These are phyloP conservation scores for Selenia dentaria DNA, from an alignment of 2,888 invertebrate genomes.

Conservation along the genomic window DNA sequence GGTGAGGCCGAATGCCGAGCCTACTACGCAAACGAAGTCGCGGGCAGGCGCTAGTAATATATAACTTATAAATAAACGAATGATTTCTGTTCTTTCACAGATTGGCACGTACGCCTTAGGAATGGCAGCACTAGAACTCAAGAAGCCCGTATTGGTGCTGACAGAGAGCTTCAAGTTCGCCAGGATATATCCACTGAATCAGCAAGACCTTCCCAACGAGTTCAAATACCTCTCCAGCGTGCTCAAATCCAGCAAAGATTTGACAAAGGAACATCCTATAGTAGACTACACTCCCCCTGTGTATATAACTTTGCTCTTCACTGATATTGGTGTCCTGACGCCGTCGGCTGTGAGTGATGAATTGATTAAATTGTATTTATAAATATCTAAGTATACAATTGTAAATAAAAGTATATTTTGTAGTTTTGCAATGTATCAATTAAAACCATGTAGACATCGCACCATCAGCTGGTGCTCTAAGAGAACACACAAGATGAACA, in stretches of 20 bases:
- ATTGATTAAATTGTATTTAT: slow-evolving; percentile 97
- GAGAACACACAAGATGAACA: too few relatives aligned
- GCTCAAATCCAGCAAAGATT: slow-evolving; percentile 58
- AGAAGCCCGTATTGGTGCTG: slow-evolving; percentile 97
- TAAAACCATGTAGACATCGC: too few relatives aligned
- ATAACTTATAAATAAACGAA: too few relatives aligned
- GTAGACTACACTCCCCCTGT: slow-evolving; percentile 99
- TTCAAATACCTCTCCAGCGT: slow-evolving; percentile 89
- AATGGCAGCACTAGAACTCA: slow-evolving; percentile 93
- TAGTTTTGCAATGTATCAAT: neutral
- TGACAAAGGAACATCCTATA: slow-evolving; percentile 90
- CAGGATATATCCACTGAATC: slow-evolving; percentile 96
- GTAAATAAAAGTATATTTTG: slow-evolving; percentile 32
- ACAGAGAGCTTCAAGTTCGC: slow-evolving; percentile 99
- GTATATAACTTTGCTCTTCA: slow-evolving; percentile 96
- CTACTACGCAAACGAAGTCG: too few relatives aligned
- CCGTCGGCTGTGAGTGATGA: slow-evolving; percentile 99
- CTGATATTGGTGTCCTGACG: slow-evolving; percentile 97
- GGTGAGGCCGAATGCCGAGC: too few relatives aligned
- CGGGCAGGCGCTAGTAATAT: too few relatives aligned
- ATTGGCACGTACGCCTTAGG: slow-evolving; percentile 94
- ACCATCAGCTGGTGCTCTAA: too few relatives aligned
- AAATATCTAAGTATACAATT: slow-evolving; percentile 48
- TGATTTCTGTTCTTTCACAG: slow-evolving; percentile 69
- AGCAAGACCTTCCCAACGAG: slow-evolving; percentile 94